Percentiles rank a stretch among this genome's conserved stretches.
Evolutionary conservation across 1,140 invertebrate species (phyloP).

Genomic region (Hetaerina americana): DNA sequence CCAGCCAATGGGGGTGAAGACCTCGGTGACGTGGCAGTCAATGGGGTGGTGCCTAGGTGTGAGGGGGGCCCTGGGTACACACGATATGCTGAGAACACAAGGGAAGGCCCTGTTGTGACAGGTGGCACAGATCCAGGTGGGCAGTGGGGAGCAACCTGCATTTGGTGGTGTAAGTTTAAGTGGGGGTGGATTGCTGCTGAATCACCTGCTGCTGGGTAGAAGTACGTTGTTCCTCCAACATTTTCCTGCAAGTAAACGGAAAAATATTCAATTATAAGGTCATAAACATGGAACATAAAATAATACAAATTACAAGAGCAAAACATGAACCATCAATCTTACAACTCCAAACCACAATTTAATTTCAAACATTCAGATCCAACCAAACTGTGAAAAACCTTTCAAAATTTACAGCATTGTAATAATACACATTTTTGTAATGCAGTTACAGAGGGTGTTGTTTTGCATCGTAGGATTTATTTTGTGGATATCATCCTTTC

Average conservation of each 20-base stretch:
- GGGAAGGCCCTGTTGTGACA: constrained; percentile 12
- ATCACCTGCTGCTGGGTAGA: constrained; percentile 47
- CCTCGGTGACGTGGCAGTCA: background rate
- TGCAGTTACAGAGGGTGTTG: no score
- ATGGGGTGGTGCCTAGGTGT: constrained; percentile 34
- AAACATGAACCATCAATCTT: no score
- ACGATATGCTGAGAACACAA: constrained; percentile 34
- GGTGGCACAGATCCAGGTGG: constrained; percentile 12
- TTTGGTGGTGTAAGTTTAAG: background rate
- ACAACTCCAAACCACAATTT: no score
- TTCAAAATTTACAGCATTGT: no score
- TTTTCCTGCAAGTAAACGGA: constrained; percentile 74
- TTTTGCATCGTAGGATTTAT: no score
- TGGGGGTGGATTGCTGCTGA: constrained; percentile 10
- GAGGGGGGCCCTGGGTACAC: constrained; percentile 53
- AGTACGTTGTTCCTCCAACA: constrained; percentile 88
- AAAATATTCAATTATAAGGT: no score
- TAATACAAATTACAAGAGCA: no score
- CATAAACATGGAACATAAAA: no score
- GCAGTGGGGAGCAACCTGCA: constrained; percentile 1
- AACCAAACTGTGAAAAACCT: no score
- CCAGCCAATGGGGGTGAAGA: background rate
- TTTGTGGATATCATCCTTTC: no score
- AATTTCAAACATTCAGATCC: no score
- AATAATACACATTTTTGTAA: no score